Evolutionary conservation across 2,797 vertebrate species (phyloP).

Genomic region (Neomorphus geoffroyi): DNA sequence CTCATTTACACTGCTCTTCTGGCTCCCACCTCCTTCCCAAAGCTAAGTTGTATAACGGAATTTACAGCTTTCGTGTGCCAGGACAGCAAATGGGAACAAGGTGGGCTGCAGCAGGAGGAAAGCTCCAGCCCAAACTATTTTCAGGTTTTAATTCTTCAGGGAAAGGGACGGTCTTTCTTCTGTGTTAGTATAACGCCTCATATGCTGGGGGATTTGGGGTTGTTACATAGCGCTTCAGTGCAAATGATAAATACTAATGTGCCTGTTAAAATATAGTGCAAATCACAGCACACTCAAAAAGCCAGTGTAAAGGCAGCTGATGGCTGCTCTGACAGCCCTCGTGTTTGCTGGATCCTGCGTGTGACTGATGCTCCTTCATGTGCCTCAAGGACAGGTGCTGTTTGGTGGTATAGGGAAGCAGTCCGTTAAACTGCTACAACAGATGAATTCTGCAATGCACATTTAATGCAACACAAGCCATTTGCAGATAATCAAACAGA

Average conservation of each 20-base stretch:
- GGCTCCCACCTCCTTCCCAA: not conserved
- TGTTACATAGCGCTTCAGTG: not conserved
- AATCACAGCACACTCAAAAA: not conserved
- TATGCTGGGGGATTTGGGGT: not conserved
- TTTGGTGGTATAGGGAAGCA: not conserved
- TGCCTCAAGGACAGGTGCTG: not conserved
- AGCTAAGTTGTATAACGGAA: not conserved
- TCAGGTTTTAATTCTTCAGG: slow-evolving; percentile 16
- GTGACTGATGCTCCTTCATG: not conserved
- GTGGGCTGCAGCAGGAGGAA: not conserved
- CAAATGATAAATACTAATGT: not conserved
- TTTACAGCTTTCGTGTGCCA: not conserved
- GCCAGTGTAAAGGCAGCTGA: not conserved
- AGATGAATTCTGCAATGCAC: not conserved
- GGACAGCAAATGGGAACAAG: not conserved
- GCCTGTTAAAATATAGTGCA: not conserved
- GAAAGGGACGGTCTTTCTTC: not conserved
- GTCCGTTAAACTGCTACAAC: not conserved
- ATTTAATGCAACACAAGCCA: not conserved
- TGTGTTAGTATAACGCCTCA: not conserved
- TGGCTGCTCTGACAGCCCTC: not conserved
- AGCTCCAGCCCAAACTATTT: not conserved
- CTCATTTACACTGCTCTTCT: not conserved
- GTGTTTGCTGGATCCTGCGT: accelerated
- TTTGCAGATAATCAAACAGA: not conserved